Conservation (phyloP, 2,113 vertebrate species). For the Melanocharis versteri region DNA sequence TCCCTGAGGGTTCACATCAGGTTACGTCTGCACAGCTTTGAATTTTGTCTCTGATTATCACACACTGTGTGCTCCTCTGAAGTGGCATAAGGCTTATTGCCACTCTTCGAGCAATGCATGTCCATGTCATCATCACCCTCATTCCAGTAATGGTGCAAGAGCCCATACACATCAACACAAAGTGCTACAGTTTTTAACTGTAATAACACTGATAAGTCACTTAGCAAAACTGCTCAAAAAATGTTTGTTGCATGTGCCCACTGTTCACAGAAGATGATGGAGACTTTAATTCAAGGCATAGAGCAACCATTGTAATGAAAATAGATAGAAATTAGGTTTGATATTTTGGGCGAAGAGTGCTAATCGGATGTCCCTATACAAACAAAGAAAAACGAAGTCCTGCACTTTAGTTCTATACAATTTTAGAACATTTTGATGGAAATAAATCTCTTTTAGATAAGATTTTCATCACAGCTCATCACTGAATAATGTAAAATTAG, state of each 20-base stretch:
- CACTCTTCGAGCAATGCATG: background rate
- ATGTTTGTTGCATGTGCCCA: background rate
- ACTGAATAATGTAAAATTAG: background rate
- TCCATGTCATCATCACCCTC: background rate
- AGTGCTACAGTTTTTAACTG: background rate
- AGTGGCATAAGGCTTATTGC: background rate
- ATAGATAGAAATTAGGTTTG: background rate
- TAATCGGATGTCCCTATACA: background rate
- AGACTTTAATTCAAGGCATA: background rate
- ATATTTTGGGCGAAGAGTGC: background rate
- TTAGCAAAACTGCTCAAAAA: background rate
- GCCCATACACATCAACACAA: background rate
- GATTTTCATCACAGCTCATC: background rate
- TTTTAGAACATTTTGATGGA: background rate
- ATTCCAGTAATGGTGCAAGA: background rate
- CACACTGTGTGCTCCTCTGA: background rate
- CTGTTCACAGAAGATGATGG: background rate
- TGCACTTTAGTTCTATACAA: background rate
- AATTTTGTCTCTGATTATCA: background rate
- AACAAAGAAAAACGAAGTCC: background rate
- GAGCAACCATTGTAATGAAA: background rate
- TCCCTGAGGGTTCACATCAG: background rate
- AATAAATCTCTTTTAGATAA: background rate
- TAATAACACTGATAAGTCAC: background rate
- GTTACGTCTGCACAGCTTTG: background rate